phyloP scores from a whole-genome alignment of 53 echinoderm and acorn worm species.

The Temnopleurus reevesii region DNA sequence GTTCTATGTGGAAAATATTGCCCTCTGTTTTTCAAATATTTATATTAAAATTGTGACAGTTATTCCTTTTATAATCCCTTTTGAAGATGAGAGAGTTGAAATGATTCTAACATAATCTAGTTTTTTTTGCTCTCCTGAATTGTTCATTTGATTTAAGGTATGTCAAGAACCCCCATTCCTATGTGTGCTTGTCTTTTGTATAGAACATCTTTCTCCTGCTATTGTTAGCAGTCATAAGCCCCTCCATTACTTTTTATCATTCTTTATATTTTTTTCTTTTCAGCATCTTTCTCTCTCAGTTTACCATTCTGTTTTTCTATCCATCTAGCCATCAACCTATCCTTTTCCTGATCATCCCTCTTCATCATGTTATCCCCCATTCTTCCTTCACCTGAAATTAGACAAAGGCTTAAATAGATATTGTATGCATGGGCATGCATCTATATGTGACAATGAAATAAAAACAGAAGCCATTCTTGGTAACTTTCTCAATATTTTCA shows the following conservation, averaged over 20 bases:
- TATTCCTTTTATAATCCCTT: background rate
- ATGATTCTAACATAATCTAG: too few species aligned
- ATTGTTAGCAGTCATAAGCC: too few species aligned
- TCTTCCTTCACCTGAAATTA: background rate
- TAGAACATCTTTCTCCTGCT: background rate
- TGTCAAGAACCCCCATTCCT: background rate
- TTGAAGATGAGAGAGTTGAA: background rate
- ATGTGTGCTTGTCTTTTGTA: constrained; percentile 30
- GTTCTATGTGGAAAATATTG: background rate
- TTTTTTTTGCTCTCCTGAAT: background rate
- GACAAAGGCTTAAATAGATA: background rate
- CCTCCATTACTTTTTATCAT: too few species aligned
- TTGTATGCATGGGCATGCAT: constrained; percentile 12
- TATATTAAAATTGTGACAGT: background rate
- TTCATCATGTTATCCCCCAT: background rate
- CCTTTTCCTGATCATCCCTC: background rate
- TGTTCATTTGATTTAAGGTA: background rate
- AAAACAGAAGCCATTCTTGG: background rate
- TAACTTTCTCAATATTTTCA: constrained; percentile 14
- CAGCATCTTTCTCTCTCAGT: background rate
- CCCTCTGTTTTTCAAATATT: background rate
- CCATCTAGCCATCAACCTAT: background rate
- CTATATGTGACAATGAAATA: background rate
- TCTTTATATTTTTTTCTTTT: background rate
- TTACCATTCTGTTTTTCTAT: background rate